Evolutionary conservation across 2,797 vertebrate species (phyloP), one percentile per base, ranked within the genome.

Genomic region (Protosalanx chinensis): DNA sequence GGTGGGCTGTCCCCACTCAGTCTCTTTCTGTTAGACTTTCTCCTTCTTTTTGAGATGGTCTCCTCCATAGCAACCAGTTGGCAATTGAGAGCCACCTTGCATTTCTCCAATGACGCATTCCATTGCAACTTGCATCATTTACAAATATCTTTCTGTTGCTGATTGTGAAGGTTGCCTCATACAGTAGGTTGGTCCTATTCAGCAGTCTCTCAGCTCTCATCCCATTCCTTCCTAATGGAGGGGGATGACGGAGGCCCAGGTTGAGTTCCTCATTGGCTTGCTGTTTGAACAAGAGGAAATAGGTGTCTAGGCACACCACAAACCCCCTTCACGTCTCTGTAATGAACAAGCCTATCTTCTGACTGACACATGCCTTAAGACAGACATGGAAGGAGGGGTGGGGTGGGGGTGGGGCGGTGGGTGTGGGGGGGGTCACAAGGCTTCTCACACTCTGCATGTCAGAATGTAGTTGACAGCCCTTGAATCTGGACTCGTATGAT

Each of bases 251-350:
- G 63, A 30, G 72, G 64, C 61, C 30, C 56, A 15, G 73, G 75
- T 56, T 30, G 67, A 77, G 76, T 74, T 82, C 35, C 74, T 78
- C 72, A 72, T 63, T 30, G 15, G 16, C 64, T 61, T 67, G 76
- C 69, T 79, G 75, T 78, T 72, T 78, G 46, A 67, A 67, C 32
- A 68, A 70, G 29, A 58, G 33, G 62, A 68, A 72, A 71, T 72
- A 60, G 58, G 30, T 78, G 69, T 63, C 32, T 64, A 5, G 0
- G 27, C 23, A 51, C 58, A 46, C 23, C 27, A 61, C 12, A 29
- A 13, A 12, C 16, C 62, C 6, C 62, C 33, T 33, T 37, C 62
- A 1, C 33, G 32, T 56, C 51, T 56, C 51, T 56, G 51, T 56
- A 16, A 56, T 56, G 51, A 56, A 16, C 41, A 46, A 46, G 41